phyloP scores from a whole-genome alignment of 1,140 invertebrate species.

The Halyomorpha halys region DNA sequence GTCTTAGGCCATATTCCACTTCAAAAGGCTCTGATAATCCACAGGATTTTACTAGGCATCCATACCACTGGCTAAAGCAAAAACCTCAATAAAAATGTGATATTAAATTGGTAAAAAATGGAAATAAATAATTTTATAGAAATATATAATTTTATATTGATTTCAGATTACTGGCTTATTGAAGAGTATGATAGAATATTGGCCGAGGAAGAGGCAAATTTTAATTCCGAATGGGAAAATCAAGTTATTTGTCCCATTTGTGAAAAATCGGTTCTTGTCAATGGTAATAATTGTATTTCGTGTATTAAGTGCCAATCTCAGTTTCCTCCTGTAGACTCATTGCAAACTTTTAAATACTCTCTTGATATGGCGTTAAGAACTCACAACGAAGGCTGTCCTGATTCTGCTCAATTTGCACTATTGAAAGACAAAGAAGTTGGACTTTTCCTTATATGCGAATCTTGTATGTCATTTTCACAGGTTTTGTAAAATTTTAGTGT shows the following conservation, averaged over 20 bases:
- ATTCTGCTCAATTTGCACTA: constrained; percentile 33
- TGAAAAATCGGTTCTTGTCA: constrained; percentile 10
- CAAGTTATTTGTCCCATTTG: constrained; percentile 22
- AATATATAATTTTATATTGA: no score
- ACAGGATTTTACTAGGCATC: no score
- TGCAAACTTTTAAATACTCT: background rate
- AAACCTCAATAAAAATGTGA: no score
- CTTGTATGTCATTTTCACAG: constrained; percentile 6
- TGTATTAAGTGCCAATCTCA: constrained; percentile 5
- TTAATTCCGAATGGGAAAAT: constrained; percentile 29
- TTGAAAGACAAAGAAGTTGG: constrained; percentile 28
- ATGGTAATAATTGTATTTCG: constrained; percentile 23
- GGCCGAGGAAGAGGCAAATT: constrained; percentile 33
- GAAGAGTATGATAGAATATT: constrained; percentile 36
- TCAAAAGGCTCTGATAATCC: no score
- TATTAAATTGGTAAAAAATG: no score
- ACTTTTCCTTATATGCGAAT: constrained; percentile 28
- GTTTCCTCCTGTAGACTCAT: constrained; percentile 9
- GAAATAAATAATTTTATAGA: no score
- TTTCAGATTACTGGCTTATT: constrained; percentile 34
- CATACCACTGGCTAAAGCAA: no score
- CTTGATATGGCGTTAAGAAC: constrained; percentile 34
- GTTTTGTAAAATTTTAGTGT: constrained; percentile 10
- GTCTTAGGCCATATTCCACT: no score
- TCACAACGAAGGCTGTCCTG: constrained; percentile 30